Conservation (phyloP, 2,888 invertebrate species). For the Spilarctia lutea region DNA sequence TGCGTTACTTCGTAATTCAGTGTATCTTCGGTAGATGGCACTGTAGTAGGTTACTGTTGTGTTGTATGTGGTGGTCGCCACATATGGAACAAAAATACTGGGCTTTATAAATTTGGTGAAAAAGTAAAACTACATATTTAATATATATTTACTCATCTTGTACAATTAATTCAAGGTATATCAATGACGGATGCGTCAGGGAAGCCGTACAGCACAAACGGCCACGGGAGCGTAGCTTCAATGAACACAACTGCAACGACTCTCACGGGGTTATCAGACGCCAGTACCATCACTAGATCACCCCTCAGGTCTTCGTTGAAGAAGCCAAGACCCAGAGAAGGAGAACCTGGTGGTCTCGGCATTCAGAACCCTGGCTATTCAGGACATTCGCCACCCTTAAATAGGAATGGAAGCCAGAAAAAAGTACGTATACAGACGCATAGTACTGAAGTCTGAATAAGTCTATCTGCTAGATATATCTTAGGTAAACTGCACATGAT, state of each 20-base stretch:
- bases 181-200: constrained; percentile 96
- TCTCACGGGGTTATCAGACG: constrained; percentile 78
- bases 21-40: too few relatives aligned
- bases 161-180: constrained; percentile 83
- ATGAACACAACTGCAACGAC: constrained; percentile 91
- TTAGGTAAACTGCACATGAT: not conserved
- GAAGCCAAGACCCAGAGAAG: constrained; percentile 89
- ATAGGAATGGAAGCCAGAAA: constrained; percentile 95
- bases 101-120: not conserved
- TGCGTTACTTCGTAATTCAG: too few relatives aligned
- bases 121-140: not conserved
- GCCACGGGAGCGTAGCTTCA: constrained; percentile 90
- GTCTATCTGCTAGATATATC: not conserved
- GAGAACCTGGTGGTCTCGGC: constrained; percentile 87
- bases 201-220: constrained; percentile 90
- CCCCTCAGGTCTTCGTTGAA: constrained; percentile 92
- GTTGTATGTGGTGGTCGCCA: too few relatives aligned
- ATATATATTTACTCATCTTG: constrained; percentile 22
- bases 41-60: too few relatives aligned
- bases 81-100: not conserved
- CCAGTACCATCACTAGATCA: constrained; percentile 62
- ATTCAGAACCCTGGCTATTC: constrained; percentile 95
- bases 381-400: constrained; percentile 93
- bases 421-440: constrained; percentile 97
- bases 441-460: constrained; percentile 93